Base-by-base conservation (phyloP, 2,797 vertebrate species). In the Eutrigla gurnardus region DNA sequence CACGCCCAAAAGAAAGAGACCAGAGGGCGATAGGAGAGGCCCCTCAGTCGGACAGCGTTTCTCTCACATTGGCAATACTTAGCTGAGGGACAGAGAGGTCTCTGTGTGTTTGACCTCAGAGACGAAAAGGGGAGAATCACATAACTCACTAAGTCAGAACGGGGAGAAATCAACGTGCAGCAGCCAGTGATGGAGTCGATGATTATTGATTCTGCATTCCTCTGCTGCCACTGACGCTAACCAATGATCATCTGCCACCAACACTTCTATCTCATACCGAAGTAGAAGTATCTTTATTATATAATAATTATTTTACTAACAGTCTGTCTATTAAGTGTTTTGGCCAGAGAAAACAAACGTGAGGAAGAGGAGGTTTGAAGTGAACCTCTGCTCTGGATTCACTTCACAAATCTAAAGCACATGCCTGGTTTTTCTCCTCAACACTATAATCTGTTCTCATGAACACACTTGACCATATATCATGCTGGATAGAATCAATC, bases 91-190 rank as follows among this genome's bases (percentile, higher is more conserved):
- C 81, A 88, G 70, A 87, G 70, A 76, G 17, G 47, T 77, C 73
- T 88, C 77, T 91, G 84, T 72, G 78, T 46, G 73, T 73, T 68
- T 84, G 81, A 87, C 83, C 86, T 78, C 73, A 40, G 71, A 69
- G 73, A 74, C n/a, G 37, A 53, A 68, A 85, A 77, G 72, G 53
- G 42, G 52, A 70, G 73, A 59, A 55, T 37, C 65, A 63, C 69
- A 82, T 85, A 78, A 84, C 86, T 88, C 82, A 77, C 49, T 8
- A 25, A 9, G 25, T 65, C 39, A 69, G 36, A 73, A 36, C 10
- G 59, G 57, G 66, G 45, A 70, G 61, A 62, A 67, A 53, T 54
- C 18, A 64, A 59, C 59, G n/a, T 32, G 8, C 43, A 70, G 71
- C 68, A 52, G 53, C 33, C 60, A 42, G 43, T 49, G 50, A 60